A percentile compares a stretch with the other conserved stretches of the same genome.
These are phyloP conservation scores for Dicentrarchus labrax DNA, from an alignment of 2,113 vertebrate genomes.

Conservation along the genomic window DNA sequence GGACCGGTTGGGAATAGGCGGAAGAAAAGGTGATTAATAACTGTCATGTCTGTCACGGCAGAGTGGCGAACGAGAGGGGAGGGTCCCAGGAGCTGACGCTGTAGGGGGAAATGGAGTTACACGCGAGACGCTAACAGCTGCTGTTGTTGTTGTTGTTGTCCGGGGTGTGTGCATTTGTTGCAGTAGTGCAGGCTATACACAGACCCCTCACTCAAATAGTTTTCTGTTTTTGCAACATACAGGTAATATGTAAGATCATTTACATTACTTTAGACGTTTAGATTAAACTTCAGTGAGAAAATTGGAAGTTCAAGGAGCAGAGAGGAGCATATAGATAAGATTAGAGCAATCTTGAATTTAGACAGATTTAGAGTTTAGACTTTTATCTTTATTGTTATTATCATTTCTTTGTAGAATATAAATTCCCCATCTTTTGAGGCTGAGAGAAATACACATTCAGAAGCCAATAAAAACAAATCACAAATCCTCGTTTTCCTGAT, in stretches of 20 bases:
- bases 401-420: background rate
- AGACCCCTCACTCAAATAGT: background rate
- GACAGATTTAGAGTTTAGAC: background rate
- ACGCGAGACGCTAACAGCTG: conserved; percentile 77
- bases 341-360: background rate
- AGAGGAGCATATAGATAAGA: background rate
- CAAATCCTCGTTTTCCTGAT: background rate
- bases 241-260: background rate
- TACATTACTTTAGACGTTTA: background rate
- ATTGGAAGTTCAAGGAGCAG: background rate
- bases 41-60: conserved; percentile 80
- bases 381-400: background rate
- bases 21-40: conserved; percentile 83
- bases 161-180: background rate
- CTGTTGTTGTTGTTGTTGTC: conserved; percentile 64
- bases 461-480: background rate
- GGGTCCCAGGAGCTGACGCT: conserved; percentile 33
- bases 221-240: background rate
- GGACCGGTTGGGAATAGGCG: conserved; percentile 68
- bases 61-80: conserved; percentile 48
- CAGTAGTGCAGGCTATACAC: background rate
- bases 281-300: background rate
- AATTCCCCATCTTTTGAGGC: background rate
- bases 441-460: background rate
- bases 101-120: conserved; percentile 70